A percentile compares a stretch with the other conserved stretches of the same genome.
These are phyloP conservation scores for Sus cebifrons DNA, from an alignment of 2,797 vertebrate genomes.

Conservation along the genomic window DNA sequence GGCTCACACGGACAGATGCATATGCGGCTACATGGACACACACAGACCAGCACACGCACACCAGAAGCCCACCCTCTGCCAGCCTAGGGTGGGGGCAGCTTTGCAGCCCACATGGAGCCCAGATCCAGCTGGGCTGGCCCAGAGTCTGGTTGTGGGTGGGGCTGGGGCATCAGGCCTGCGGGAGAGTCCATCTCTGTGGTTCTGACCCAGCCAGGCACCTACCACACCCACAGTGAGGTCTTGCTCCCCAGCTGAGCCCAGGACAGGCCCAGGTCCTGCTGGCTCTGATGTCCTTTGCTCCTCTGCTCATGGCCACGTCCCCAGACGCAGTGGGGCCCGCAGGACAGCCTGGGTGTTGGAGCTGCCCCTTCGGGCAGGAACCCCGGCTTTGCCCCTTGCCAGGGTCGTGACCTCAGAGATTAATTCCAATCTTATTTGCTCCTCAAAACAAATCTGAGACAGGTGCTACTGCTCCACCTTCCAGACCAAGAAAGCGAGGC, in stretches of 20 bases:
- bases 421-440: neutral
- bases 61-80: conserved; percentile 70
- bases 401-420: neutral
- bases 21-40: neutral
- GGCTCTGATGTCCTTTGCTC: neutral
- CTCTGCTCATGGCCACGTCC: neutral
- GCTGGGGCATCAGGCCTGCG: neutral
- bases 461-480: neutral
- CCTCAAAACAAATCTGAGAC: conserved; percentile 37
- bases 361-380: neutral
- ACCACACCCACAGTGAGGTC: conserved; percentile 22
- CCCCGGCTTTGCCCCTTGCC: neutral
- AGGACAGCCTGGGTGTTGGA: neutral
- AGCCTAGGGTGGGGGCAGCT: conserved; percentile 61
- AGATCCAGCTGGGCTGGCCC: conserved; percentile 90
- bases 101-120: conserved; percentile 88
- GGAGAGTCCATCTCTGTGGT: neutral
- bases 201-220: neutral
- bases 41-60: conserved; percentile 32
- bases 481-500: neutral
- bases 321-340: neutral
- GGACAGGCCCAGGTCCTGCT: neutral
- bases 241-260: neutral
- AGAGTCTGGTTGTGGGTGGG: conserved; percentile 71
- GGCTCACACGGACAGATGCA: conserved; percentile 5